These are phyloP conservation scores for Dicrurus megarhynchus DNA, from an alignment of 2,113 vertebrate species.

Conservation along the genomic window DNA sequence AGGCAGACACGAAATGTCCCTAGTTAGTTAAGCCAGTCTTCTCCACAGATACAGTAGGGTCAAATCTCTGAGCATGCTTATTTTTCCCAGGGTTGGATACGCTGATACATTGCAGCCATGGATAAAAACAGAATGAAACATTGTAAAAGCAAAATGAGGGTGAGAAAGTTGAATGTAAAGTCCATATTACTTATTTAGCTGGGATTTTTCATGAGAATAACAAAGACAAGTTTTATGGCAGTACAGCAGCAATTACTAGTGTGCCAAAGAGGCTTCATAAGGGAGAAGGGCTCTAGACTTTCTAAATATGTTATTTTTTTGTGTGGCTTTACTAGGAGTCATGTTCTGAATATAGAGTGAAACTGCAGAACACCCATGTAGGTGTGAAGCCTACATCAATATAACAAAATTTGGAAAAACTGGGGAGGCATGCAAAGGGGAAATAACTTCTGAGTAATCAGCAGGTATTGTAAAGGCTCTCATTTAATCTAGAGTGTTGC, in stretches of 20 bases:
- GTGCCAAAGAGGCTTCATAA: not conserved
- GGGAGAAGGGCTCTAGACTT: not conserved
- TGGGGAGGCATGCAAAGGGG: not conserved
- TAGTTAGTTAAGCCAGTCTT: not conserved
- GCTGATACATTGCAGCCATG: not conserved
- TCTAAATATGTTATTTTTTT: not conserved
- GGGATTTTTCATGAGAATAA: not conserved
- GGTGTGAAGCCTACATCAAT: not conserved
- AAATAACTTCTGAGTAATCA: not conserved
- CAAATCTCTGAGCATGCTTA: not conserved
- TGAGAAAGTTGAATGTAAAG: not conserved
- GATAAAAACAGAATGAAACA: not conserved
- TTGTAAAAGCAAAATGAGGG: not conserved
- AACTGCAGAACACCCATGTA: not conserved
- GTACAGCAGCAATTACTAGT: not conserved
- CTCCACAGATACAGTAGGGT: not conserved
- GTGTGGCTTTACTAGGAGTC: not conserved
- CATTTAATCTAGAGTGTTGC: not conserved
- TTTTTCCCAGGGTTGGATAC: not conserved
- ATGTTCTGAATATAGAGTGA: not conserved
- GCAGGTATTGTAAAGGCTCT: not conserved
- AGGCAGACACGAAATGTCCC: not conserved
- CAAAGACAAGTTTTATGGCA: not conserved
- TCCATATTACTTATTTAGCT: not conserved
- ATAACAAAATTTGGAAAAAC: not conserved